Evolutionary conservation across 2,797 vertebrate species (phyloP).

Genomic region (Enteromius anoplus): DNA sequence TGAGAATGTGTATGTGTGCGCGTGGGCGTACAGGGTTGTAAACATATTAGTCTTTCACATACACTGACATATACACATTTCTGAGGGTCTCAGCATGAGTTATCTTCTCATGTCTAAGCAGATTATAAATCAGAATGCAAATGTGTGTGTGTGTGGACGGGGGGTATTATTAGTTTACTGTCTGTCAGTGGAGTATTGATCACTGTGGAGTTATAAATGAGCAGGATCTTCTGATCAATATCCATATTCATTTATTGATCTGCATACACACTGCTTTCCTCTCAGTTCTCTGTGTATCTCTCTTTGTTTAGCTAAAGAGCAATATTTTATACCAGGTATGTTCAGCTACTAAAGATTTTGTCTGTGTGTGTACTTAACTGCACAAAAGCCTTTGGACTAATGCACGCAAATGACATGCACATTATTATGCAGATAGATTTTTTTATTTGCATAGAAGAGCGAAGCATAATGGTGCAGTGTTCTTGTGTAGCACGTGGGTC

Average conservation of each 20-base stretch:
- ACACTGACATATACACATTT: background rate
- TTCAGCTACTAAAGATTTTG: slow-evolving; percentile 68
- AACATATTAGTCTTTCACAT: slow-evolving; percentile 35
- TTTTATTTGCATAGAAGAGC: background rate
- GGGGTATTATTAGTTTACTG: slow-evolving; percentile 26
- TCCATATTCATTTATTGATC: slow-evolving; percentile 44
- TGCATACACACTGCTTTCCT: slow-evolving; percentile 41
- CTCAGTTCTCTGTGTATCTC: slow-evolving; percentile 80
- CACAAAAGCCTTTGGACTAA: slow-evolving; percentile 44
- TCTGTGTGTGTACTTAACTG: slow-evolving; percentile 63
- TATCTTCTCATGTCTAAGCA: slow-evolving; percentile 9
- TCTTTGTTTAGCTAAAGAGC: slow-evolving; percentile 93
- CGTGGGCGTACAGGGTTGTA: background rate
- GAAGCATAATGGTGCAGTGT: background rate
- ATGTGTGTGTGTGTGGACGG: background rate
- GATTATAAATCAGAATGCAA: slow-evolving; percentile 19
- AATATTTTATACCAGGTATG: slow-evolving; percentile 99
- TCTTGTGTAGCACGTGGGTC: background rate
- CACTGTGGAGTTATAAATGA: slow-evolving; percentile 36
- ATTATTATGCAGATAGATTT: background rate
- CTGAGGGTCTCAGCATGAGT: slow-evolving; percentile 14
- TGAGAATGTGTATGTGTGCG: background rate
- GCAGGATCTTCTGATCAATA: slow-evolving; percentile 41
- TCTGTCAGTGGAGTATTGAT: slow-evolving; percentile 26
- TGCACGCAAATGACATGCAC: slow-evolving; percentile 26